Evolutionary conservation across 53 echinoderm and acorn worm species (phyloP).

Genomic region (Holothuria leucospilota): DNA sequence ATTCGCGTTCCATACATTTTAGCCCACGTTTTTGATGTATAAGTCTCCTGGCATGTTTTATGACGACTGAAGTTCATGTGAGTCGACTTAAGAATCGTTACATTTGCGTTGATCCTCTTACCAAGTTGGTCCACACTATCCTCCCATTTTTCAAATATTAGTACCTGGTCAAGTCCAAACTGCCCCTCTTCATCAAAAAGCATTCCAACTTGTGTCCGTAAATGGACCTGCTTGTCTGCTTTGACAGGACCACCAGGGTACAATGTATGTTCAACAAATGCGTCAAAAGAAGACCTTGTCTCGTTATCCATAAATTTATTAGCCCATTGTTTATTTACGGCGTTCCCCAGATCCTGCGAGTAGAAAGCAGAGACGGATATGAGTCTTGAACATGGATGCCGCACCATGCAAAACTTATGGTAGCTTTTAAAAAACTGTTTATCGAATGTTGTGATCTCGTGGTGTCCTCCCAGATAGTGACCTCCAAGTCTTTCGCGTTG

Average conservation of each 20-base stretch:
- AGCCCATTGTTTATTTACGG: neutral
- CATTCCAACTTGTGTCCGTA: conserved; percentile 18
- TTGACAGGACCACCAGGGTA: neutral
- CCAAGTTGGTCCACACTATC: conserved; percentile 6
- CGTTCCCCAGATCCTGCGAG: neutral
- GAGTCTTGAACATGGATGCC: no score
- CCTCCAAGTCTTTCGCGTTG: neutral
- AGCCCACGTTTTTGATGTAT: neutral
- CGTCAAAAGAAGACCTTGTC: conserved; percentile 13
- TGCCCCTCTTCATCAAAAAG: neutral
- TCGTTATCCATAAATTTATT: neutral
- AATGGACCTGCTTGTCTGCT: neutral
- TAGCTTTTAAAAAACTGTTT: conserved; percentile 16
- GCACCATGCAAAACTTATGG: conserved; percentile 20
- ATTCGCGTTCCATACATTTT: no score
- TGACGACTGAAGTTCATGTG: neutral
- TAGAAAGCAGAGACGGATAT: neutral
- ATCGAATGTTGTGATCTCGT: neutral
- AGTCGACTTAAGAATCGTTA: neutral
- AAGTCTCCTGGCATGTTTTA: neutral
- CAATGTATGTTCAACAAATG: neutral
- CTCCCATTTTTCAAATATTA: conserved; percentile 27
- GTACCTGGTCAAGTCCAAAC: neutral
- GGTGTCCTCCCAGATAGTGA: neutral
- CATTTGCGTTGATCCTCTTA: neutral